Percentiles rank a stretch among this genome's conserved stretches.
Conservation (phyloP, 2,113 vertebrate species). For the Anarrhichthys ocellatus region DNA sequence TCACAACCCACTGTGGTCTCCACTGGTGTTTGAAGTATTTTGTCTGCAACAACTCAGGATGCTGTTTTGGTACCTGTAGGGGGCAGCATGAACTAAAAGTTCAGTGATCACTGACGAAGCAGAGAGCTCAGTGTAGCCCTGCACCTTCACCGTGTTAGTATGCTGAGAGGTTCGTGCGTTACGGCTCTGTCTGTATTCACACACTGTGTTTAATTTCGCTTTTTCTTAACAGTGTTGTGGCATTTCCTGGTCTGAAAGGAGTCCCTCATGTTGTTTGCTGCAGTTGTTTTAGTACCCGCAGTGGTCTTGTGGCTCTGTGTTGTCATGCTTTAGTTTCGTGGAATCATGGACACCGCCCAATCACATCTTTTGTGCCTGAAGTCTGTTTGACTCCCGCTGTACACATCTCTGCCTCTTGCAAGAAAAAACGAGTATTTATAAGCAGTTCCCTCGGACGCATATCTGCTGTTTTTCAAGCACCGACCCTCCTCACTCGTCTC, state of each 20-base stretch:
- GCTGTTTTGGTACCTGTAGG: slow-evolving; percentile 68
- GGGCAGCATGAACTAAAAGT: slow-evolving; percentile 75
- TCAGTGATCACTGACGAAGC: slow-evolving; percentile 1
- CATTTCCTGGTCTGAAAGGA: neutral
- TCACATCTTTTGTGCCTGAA: neutral
- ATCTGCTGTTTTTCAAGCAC: slow-evolving; percentile 33
- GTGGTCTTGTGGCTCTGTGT: neutral
- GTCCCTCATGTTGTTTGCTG: slow-evolving; percentile 26
- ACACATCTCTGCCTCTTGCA: neutral
- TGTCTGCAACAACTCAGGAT: slow-evolving; percentile 11
- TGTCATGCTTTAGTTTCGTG: slow-evolving; percentile 26
- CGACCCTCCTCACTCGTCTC: slow-evolving; percentile 36
- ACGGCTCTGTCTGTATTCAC: neutral
- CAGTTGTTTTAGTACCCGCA: slow-evolving; percentile 3
- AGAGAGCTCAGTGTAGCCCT: slow-evolving; percentile 11
- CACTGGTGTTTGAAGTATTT: neutral
- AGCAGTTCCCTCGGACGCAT: slow-evolving; percentile 26
- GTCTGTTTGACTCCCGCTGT: neutral
- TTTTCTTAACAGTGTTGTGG: neutral
- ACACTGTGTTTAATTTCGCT: slow-evolving; percentile 10
- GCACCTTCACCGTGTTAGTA: slow-evolving; percentile 19
- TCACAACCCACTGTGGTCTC: neutral
- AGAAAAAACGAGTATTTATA: slow-evolving; percentile 29
- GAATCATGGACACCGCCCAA: neutral
- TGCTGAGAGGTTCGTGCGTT: slow-evolving; percentile 9